These are phyloP conservation scores for Sebastolobus altivelis DNA, from an alignment of 2,797 vertebrate species.

Conservation along the genomic window DNA sequence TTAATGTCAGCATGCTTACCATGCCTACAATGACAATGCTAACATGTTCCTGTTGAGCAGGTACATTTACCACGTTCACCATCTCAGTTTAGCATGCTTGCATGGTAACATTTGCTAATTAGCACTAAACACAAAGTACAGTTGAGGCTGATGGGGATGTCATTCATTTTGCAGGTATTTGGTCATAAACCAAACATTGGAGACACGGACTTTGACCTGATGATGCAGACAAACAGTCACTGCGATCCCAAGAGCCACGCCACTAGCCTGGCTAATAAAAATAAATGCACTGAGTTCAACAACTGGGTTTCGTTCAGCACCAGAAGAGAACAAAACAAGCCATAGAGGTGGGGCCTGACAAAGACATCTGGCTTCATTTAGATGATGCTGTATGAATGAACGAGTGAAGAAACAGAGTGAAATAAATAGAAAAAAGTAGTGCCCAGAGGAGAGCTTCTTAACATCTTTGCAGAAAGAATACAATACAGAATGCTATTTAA, in stretches of 20 bases:
- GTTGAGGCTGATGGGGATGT: neutral
- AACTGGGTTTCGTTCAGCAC: neutral
- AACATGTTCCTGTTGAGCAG: neutral
- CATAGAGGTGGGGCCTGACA: neutral
- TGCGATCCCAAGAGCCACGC: neutral
- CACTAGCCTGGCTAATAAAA: neutral
- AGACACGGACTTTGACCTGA: neutral
- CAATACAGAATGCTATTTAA: conserved; percentile 30
- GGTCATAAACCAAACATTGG: neutral
- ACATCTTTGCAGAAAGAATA: conserved; percentile 26
- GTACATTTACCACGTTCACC: neutral
- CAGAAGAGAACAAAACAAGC: neutral
- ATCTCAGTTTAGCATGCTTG: neutral
- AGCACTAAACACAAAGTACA: neutral
- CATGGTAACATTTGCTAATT: neutral
- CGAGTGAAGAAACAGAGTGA: conserved; percentile 1
- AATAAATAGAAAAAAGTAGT: neutral
- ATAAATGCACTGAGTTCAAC: neutral
- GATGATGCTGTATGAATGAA: conserved; percentile 5
- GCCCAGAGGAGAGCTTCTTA: conserved; percentile 5
- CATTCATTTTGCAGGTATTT: neutral
- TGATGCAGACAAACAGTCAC: neutral
- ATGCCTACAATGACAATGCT: neutral
- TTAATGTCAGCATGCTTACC: too few relatives aligned
- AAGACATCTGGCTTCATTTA: conserved; percentile 16